A percentile compares a stretch with the other conserved stretches of the same genome.
These are phyloP conservation scores for Masnerella sp. DNA, from an alignment of 2,888 invertebrate genomes.

Conservation along the genomic window DNA sequence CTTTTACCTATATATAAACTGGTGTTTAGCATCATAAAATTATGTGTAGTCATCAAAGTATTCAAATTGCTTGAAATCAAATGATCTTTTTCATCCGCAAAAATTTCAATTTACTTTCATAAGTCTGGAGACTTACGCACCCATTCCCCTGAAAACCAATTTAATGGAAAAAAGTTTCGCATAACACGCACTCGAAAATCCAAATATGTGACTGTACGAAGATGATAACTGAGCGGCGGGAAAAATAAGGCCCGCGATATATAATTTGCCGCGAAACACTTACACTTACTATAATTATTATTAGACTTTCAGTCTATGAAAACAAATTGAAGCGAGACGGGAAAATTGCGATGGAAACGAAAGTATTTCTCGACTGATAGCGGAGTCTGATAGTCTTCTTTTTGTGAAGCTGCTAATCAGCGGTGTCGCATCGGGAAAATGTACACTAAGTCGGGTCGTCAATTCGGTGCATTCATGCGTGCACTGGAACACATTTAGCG, in stretches of 20 bases:
- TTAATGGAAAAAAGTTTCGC: background rate
- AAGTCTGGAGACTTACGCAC: too few species aligned
- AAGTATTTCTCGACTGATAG: conserved; percentile 33
- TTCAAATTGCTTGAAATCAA: too few species aligned
- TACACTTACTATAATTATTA: conserved; percentile 15
- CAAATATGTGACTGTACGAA: background rate
- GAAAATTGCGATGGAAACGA: conserved; percentile 33
- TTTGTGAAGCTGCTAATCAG: conserved; percentile 22
- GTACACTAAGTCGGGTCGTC: conserved; percentile 27
- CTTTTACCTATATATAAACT: too few species aligned
- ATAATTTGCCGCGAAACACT: conserved; percentile 5
- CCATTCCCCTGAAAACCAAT: too few species aligned
- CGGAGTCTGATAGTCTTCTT: conserved; percentile 4
- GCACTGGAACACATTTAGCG: conserved; percentile 38
- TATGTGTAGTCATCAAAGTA: too few species aligned
- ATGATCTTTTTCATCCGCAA: too few species aligned
- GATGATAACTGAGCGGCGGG: background rate
- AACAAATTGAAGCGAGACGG: conserved; percentile 15
- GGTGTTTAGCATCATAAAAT: too few species aligned
- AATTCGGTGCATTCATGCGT: conserved; percentile 54
- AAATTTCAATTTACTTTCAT: too few species aligned
- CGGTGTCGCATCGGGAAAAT: conserved; percentile 14
- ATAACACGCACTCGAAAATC: background rate
- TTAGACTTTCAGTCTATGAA: conserved; percentile 23
- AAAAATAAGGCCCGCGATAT: background rate